Evolutionary conservation across 2,888 invertebrate genomes (phyloP), one percentile per base, ranked within the genome.

Genomic region (Drosophila mulleri): DNA sequence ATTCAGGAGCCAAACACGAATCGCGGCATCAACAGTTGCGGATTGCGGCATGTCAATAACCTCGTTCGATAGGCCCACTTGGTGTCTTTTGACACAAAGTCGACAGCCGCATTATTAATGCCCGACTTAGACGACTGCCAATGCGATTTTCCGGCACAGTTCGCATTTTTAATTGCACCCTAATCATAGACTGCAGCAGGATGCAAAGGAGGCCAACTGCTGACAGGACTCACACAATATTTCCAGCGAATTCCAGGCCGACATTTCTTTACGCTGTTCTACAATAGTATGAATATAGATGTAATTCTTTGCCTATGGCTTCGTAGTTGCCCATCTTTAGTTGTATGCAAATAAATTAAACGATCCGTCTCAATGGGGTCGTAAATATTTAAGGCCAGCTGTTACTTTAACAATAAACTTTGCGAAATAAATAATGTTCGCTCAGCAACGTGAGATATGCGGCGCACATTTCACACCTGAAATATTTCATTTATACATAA

Each of bases 101-200:
- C 69, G 82, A 53, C 66, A 67, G 56, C 52, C 68, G 52, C 64
- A 80, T 80, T 75, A 80, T 75, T 75, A 83, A 86, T 80, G 67
- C 62, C 42, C 50, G 67, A 70, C 60, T 80, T 59, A 41, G 64
- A 59, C 58, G 68, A 56, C 78, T 52, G 68, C 37, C 73, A 75
- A 84, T 75, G 75, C 70, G 60, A 89, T 86, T 89, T 86, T 75
- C 70, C 72, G 68, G 57, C 58, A 78, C 72, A 75, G 58, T 81
- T 84, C 56, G 56, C 84, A 72, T 73, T 78, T 83, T 76, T 83
- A 84, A 87, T 87, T 89, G 75, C 82, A 63, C 53, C 50, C 54
- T 59, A 67, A 78, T 69, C 65, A 70, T 35, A 45, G 56, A 8
- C 45, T 37, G 20, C 26, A 37, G n/a, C 18, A 11, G 39, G 48